These are phyloP conservation scores for Anguilla megastoma DNA, from an alignment of 2,797 vertebrate genomes.

Conservation along the genomic window DNA sequence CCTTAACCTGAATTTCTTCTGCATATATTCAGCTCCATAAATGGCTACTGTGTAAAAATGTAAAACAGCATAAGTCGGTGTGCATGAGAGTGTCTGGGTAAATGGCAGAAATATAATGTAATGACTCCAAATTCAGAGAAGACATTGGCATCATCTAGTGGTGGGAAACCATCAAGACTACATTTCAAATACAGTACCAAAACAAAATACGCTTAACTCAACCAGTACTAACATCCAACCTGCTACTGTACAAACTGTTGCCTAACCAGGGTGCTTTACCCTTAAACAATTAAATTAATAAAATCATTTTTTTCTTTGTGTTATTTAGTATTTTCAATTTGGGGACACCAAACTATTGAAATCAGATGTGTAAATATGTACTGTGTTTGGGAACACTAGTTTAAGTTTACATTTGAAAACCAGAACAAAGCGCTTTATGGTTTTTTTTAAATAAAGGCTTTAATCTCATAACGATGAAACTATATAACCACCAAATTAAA, in stretches of 20 bases:
- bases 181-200: neutral
- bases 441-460: neutral
- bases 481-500: neutral
- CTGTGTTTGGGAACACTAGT: neutral
- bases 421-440: neutral
- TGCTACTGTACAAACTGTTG: neutral
- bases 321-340: neutral
- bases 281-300: neutral
- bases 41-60: neutral
- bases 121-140: neutral
- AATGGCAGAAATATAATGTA: neutral
- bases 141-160: constrained; percentile 20
- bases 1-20: neutral
- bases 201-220: neutral
- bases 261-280: neutral
- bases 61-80: neutral
- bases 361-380: neutral
- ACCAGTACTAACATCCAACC: neutral
- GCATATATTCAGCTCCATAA: neutral
- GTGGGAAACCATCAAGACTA: neutral
- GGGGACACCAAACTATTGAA: neutral
- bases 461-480: neutral
- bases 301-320: neutral
- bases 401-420: neutral
- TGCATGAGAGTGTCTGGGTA: neutral